Evolutionary conservation across 2,797 vertebrate species (phyloP), one percentile per base, ranked within the genome.

Genomic region (Chelidonichthys spinosus): DNA sequence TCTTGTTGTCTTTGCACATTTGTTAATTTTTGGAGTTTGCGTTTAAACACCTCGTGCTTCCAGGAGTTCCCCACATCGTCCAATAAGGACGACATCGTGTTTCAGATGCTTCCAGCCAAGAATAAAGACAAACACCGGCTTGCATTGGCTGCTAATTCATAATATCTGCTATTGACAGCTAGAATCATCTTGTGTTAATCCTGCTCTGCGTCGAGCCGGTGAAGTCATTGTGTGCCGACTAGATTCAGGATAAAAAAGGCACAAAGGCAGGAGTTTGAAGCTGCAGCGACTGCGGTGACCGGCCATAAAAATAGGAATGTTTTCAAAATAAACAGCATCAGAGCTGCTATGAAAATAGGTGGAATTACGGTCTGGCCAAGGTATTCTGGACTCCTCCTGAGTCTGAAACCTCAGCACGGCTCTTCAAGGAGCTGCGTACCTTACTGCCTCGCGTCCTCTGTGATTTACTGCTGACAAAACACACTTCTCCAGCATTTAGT

Each of bases 291-390:
- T 96, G 89, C 75, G 79, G 95, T 94, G 94, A 94, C 92, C 92
- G 92, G 94, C 95, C 95, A 92, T 84, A 94, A 96, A 97, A 96
- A 92, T 74, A 83, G 94, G 96, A 97, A 96, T 96, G 96, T 97
- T 97, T 97, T 96, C 94, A 96, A 95, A 96, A 97, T 95, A 97
- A 97, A 97, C 95, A 95, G 85, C 87, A 91, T 87, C 88, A 88
- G 93, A 94, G 93, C 93, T 36, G 76, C 88, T 92, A 85, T 87
- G 87, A 90, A 91, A 90, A 92, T 84, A 91, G 84, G 86, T 75
- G 76, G 81, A 87, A 87, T 90, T 84, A 80, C 77, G 69, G 81
- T 66, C 65, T 55, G 77, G 84, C 87, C 74, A 77, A 87, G 88
- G 91, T 90, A 90, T 92, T 85, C 89, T 73, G 89, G 88, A 81